Percentiles rank a stretch among this genome's conserved stretches.
phyloP scores from a whole-genome alignment of 2,113 vertebrate species.

The Sialia sialis region DNA sequence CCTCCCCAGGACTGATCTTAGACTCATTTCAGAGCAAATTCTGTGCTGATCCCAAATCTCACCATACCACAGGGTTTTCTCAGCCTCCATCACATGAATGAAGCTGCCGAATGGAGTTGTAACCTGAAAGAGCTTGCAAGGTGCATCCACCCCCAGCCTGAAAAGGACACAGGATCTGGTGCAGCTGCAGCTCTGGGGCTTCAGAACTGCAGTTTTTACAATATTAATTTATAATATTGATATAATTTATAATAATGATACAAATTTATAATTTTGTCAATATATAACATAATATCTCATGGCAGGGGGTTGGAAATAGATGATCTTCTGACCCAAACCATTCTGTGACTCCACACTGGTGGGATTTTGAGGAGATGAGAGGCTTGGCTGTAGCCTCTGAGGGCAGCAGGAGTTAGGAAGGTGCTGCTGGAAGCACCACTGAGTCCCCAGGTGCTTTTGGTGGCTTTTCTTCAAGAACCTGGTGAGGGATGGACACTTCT shows the following conservation, averaged over 20 bases:
- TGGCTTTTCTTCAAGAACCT: neutral
- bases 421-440: neutral
- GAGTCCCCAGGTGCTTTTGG: neutral
- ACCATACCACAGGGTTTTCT: fast-evolving
- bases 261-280: neutral
- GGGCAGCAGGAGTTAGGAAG: neutral
- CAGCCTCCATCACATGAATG: neutral
- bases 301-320: neutral
- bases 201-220: neutral
- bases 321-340: neutral
- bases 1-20: neutral
- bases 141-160: neutral
- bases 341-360: neutral
- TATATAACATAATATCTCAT: neutral
- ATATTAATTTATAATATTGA: too few relatives aligned
- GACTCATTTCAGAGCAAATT: neutral
- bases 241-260: too few relatives aligned
- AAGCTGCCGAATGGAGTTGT: neutral
- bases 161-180: neutral
- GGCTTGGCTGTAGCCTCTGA: neutral
- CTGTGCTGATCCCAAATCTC: neutral
- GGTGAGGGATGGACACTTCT: neutral
- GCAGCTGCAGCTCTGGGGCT: neutral
- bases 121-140: neutral
- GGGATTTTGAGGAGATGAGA: neutral